Base-by-base conservation (phyloP, 2,113 vertebrate genomes). In the Dipodomys spectabilis region DNA sequence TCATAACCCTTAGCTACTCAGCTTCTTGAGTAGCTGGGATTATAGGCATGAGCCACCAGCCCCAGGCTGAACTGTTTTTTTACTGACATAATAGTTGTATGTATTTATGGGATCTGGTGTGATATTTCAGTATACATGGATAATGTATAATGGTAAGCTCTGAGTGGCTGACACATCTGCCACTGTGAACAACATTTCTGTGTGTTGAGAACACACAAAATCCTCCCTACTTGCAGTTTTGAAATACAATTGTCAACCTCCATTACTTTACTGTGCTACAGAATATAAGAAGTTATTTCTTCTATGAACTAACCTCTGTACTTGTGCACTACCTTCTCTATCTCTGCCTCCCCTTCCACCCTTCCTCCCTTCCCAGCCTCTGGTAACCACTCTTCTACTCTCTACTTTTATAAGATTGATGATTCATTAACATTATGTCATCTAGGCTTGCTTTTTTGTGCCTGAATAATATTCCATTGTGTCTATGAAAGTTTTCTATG, bases 381-480 rank as follows among this genome's bases (percentile, higher is more conserved):
- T 22, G n/a, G 32, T 25, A 39, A 25, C 44, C n/a, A 9, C 25
- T 30, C 18, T 25, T 30, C 45, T 19, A 32, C 22, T 82, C 77
- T 19, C 9, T 25, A 20, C 57, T 67, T 60, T 15, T 69, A 4
- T n/a, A 35, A 71, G 49, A 79, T 83, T 28, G 62, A 44, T 72
- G 20, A 22, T 67, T 62, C 20, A 12, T 32, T 65, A 73, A 30
- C 39, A 65, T 49, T 35, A 65, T 72, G 30, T 80, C 39, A 13
- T 87, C 77, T 57, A 39, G n/a, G n/a, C 9, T 81, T 90, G 73
- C 28, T 45, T 77, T 79, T 92, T n/a, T 79, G 69, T 64, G 67
- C 5, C 53, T 92, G 82, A 79, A 1, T 79, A 80, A 86, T 86
- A 86, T 16, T 86, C 82, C 68, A 30, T 18, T 22, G 32, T 30